Evolutionary conservation across 2,113 vertebrate genomes (phyloP).

Genomic region (Garra rufa): DNA sequence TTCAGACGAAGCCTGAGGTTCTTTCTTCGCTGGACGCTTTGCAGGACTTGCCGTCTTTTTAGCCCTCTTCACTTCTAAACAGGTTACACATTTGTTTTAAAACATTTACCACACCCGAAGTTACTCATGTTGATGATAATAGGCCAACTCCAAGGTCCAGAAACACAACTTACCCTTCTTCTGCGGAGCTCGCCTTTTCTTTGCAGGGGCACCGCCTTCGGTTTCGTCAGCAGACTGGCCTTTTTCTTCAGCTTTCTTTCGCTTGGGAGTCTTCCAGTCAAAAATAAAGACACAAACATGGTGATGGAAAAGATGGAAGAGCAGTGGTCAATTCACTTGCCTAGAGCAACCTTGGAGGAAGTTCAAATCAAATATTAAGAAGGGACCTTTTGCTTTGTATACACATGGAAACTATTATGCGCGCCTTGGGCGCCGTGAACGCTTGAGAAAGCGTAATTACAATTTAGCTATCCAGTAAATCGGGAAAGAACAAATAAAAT

Average conservation of each 20-base stretch:
- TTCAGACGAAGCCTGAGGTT: constrained; percentile 62
- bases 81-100: background rate
- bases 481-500: constrained; percentile 24
- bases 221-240: constrained; percentile 49
- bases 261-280: constrained; percentile 60
- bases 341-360: constrained; percentile 42
- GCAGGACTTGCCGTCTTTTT: constrained; percentile 56
- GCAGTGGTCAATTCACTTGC: constrained; percentile 52
- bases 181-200: constrained; percentile 62
- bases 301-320: background rate
- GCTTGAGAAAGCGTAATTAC: constrained; percentile 52
- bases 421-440: constrained; percentile 25
- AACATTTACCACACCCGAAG: background rate
- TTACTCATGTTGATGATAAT: background rate
- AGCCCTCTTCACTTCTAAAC: constrained; percentile 58
- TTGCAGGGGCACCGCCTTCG: constrained; percentile 51
- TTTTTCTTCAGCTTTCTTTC: constrained; percentile 58
- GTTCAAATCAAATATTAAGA: constrained; percentile 50
- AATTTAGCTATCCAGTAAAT: constrained; percentile 32
- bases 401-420: constrained; percentile 37
- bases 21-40: constrained; percentile 53
- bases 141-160: too few relatives aligned
- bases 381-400: constrained; percentile 37
- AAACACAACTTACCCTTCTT: constrained; percentile 53
- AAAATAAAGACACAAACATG: background rate